A percentile compares a stretch with the other conserved stretches of the same genome.
phyloP scores from a whole-genome alignment of 2,797 vertebrate genomes.

The Crypturellus tataupa region DNA sequence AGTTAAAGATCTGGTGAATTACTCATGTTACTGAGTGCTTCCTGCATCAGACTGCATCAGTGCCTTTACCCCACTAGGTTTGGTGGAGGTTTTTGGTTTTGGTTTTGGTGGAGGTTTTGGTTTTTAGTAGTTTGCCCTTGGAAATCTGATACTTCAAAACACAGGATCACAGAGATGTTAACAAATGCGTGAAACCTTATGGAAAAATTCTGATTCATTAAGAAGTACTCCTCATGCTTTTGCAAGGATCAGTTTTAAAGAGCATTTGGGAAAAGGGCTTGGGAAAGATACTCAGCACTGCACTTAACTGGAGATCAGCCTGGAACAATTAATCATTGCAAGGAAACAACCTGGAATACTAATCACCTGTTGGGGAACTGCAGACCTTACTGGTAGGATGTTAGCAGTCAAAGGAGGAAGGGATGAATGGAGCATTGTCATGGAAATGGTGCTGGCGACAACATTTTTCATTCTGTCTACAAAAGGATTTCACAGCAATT shows the following conservation, averaged over 20 bases:
- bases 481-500: neutral
- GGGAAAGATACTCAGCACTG: neutral
- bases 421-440: neutral
- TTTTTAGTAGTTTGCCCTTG: neutral
- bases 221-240: neutral
- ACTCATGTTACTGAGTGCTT: fast-evolving
- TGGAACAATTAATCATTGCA: neutral
- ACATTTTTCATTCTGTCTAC: neutral
- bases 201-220: neutral
- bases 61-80: neutral
- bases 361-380: neutral
- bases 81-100: too few relatives aligned
- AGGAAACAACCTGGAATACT: neutral
- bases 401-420: neutral
- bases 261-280: neutral
- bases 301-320: neutral
- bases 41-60: fast-evolving
- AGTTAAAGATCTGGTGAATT: neutral
- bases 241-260: neutral
- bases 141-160: neutral
- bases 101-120: neutral
- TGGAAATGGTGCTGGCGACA: neutral
- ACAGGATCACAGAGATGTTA: neutral
- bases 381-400: neutral
- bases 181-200: neutral